Evolutionary conservation across 2,113 vertebrate species (phyloP).

Genomic region (Ancistrus triradiatus): DNA sequence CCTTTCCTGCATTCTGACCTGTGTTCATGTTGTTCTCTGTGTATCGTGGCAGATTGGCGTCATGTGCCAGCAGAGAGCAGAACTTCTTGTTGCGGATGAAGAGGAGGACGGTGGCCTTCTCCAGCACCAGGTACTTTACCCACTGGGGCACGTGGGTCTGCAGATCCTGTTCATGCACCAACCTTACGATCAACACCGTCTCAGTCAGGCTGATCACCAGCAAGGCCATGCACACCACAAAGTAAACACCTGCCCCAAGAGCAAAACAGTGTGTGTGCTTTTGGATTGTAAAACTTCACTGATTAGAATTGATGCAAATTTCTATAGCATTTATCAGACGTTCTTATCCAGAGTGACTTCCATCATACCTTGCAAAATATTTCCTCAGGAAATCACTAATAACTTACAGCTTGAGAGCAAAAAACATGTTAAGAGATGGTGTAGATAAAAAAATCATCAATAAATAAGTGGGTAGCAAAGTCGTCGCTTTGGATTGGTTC

Average conservation of each 20-base stretch:
- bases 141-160: constrained; percentile 84
- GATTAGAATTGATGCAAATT: too few relatives aligned
- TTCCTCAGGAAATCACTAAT: too few relatives aligned
- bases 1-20: constrained; percentile 39
- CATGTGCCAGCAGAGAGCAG: constrained; percentile 54
- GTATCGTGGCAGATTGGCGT: constrained; percentile 61
- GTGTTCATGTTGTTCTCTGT: constrained; percentile 65
- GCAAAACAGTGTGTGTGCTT: too few relatives aligned
- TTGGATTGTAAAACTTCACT: too few relatives aligned
- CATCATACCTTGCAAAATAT: too few relatives aligned
- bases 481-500: too few relatives aligned
- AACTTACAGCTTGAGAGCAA: too few relatives aligned
- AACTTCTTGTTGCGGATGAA: constrained; percentile 75
- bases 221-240: constrained; percentile 96
- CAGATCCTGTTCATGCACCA: constrained; percentile 94
- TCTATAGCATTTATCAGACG: too few relatives aligned
- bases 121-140: constrained; percentile 80
- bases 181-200: constrained; percentile 87
- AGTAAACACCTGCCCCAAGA: constrained; percentile 79
- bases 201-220: constrained; percentile 92
- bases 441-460: too few relatives aligned
- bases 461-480: too few relatives aligned
- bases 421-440: too few relatives aligned
- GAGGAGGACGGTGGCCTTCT: constrained; percentile 73
- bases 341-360: too few relatives aligned